Evolutionary conservation across 2,888 invertebrate species (phyloP), one percentile per base, ranked within the genome.

Genomic region (Oconnorella tubifera): DNA sequence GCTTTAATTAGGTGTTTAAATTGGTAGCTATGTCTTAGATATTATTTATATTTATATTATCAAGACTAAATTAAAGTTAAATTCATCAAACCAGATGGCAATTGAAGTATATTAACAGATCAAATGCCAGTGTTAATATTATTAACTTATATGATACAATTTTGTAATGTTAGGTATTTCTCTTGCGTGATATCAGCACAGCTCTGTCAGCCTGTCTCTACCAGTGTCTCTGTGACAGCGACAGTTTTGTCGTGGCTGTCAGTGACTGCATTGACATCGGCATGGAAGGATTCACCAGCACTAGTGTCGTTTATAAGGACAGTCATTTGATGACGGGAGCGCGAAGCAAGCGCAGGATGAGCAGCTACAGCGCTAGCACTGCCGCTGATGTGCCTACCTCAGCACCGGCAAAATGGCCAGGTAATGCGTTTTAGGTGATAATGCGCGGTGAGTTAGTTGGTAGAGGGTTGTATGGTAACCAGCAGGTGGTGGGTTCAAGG

Each of bases 121-220:
- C n/a, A n/a, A n/a, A n/a, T n/a, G n/a, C n/a, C n/a, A n/a, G n/a
- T n/a, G n/a, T n/a, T n/a, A n/a, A n/a, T n/a, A n/a, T n/a, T n/a
- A n/a, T n/a, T n/a, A n/a, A n/a, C n/a, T n/a, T n/a, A n/a, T n/a
- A 85, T 53, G 56, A 84, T 84, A 27, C 85, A 85, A 2, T 85
- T 87, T n/a, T n/a, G n/a, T n/a, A n/a, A n/a, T n/a, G n/a, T n/a
- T 40, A 89, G 75, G 88, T 96, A 63, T 89, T 93, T 77, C 90
- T 94, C n/a, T 84, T 98, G 72, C 85, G 97, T 62, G 97, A 97
- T 79, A 84, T 99, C 59, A 90, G 95, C 0, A 91, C 98, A 10
- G 97, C 98, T 0, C 85, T 99, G 19, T 97, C 98, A n/a, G 93
- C 98, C 28, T 98, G 98, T 83, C 92, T 99, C 76, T 99, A 99